A percentile compares a stretch with the other conserved stretches of the same genome.
Conservation (phyloP, 1,140 invertebrate genomes). For the Drosophila tani region DNA sequence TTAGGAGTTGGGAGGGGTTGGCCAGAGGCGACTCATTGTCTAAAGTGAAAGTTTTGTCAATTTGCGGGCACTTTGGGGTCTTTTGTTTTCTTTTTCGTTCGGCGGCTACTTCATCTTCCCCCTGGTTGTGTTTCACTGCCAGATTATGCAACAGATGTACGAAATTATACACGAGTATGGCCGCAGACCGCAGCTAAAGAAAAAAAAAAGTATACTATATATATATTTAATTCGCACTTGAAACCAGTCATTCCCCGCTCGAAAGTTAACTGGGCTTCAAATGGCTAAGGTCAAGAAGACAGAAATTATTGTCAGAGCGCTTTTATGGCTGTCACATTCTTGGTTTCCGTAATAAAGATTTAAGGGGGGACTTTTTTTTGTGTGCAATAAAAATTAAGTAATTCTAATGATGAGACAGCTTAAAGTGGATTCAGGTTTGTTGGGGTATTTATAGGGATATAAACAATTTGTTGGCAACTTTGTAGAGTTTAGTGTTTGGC, state of each 20-base stretch:
- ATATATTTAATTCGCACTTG: conserved; percentile 28
- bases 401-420: conserved; percentile 1
- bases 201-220: not conserved
- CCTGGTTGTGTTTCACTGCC: conserved; percentile 31
- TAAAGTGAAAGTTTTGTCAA: conserved; percentile 73
- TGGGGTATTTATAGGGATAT: not conserved
- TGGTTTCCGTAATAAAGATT: not conserved
- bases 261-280: conserved; percentile 22
- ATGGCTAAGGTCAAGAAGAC: conserved; percentile 31
- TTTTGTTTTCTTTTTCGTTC: conserved; percentile 38
- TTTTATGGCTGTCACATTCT: conserved; percentile 3
- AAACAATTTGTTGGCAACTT: not conserved
- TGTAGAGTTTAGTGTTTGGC: not conserved
- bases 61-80: conserved; percentile 45
- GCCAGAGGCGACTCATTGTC: conserved; percentile 53
- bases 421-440: conserved; percentile 9
- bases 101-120: conserved; percentile 23
- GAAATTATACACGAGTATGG: conserved; percentile 18
- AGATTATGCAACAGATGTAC: conserved; percentile 47
- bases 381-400: not conserved
- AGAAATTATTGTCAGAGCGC: not conserved
- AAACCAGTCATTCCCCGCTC: conserved; percentile 25
- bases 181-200: not conserved
- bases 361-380: not conserved
- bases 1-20: not conserved